Percentiles rank a stretch among this genome's conserved stretches.
phyloP scores from a whole-genome alignment of 2,113 vertebrate species.

The Nesoenas mayeri region DNA sequence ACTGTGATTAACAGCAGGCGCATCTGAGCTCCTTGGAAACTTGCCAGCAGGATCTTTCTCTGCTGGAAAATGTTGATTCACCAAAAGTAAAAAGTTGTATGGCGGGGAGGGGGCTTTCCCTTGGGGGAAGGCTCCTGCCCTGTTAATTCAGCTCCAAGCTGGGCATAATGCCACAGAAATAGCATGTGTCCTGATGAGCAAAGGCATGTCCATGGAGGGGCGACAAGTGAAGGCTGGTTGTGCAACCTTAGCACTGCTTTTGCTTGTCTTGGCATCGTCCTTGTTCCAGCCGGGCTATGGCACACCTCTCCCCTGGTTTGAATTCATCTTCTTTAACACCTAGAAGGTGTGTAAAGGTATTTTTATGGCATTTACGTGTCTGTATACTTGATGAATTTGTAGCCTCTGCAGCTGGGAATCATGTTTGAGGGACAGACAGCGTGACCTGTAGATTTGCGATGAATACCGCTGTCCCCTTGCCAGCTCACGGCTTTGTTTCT shows the following conservation, averaged over 20 bases:
- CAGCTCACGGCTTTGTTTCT: not conserved
- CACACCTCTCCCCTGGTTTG: not conserved
- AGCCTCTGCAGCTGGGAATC: not conserved
- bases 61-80: not conserved
- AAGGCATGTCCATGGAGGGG: fast-evolving
- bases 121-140: not conserved
- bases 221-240: not conserved
- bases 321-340: not conserved
- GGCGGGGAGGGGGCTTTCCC: not conserved
- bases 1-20: not conserved
- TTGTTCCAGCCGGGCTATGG: not conserved
- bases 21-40: not conserved
- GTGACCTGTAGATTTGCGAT: not conserved
- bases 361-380: not conserved
- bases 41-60: not conserved
- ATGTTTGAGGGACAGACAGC: not conserved
- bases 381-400: not conserved
- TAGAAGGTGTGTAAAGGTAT: not conserved
- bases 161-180: not conserved
- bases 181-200: not conserved
- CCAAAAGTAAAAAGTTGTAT: not conserved
- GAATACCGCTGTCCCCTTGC: not conserved
- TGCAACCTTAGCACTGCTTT: not conserved
- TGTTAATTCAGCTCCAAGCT: not conserved
- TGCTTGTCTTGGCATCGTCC: not conserved